These are phyloP conservation scores for Plecturocebus donacophilus DNA, from an alignment of 2,113 vertebrate species.

Conservation along the genomic window DNA sequence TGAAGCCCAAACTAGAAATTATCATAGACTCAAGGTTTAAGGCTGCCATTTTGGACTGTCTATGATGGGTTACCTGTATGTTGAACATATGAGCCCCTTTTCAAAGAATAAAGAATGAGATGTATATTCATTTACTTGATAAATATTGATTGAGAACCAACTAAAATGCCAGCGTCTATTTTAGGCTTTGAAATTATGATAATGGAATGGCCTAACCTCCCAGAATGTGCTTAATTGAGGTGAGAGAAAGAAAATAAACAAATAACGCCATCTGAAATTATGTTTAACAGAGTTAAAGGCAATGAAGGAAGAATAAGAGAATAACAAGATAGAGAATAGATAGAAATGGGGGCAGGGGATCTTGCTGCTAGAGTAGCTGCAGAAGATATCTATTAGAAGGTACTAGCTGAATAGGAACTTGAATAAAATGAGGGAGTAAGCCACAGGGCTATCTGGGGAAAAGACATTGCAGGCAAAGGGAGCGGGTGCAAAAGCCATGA, in stretches of 20 bases:
- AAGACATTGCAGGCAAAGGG: not conserved
- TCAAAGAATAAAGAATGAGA: not conserved
- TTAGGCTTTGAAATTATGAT: not conserved
- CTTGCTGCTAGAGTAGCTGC: not conserved
- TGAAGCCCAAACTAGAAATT: not conserved
- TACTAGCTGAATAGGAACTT: not conserved
- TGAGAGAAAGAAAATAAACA: not conserved
- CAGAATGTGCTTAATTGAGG: not conserved
- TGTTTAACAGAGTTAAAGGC: not conserved
- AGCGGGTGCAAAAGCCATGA: not conserved
- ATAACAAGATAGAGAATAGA: not conserved
- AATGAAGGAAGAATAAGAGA: not conserved
- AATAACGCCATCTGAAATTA: not conserved
- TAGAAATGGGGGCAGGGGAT: too few relatives aligned
- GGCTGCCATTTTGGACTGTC: not conserved
- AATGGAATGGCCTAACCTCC: not conserved
- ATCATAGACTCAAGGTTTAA: not conserved
- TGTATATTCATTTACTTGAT: not conserved
- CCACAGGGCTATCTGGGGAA: not conserved
- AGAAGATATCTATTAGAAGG: not conserved
- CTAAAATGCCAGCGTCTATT: not conserved
- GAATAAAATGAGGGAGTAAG: not conserved
- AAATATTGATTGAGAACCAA: not conserved
- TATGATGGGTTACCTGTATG: not conserved
- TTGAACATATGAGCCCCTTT: not conserved